Percentiles rank a stretch among this genome's conserved stretches.
Conservation (phyloP, 2,888 invertebrate species). For the Heliconius aoede region DNA sequence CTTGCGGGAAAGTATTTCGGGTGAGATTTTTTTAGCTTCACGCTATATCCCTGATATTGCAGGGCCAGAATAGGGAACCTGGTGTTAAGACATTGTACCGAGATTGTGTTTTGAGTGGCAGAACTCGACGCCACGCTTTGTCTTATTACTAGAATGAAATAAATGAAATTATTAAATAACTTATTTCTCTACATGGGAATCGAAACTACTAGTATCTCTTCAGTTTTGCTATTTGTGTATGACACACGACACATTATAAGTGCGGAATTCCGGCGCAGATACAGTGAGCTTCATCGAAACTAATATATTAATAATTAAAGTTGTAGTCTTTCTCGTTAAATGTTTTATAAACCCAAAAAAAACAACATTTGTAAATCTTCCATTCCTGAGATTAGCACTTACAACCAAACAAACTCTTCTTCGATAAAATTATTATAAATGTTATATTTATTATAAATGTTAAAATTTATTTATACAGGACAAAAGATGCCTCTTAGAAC, state of each 20-base stretch:
- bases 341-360: too few species aligned
- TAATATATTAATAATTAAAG: too few species aligned
- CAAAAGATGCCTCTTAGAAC: slow-evolving; percentile 57
- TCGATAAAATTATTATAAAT: neutral
- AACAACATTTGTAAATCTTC: too few species aligned
- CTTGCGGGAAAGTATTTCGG: slow-evolving; percentile 69
- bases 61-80: too few species aligned
- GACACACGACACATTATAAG: too few species aligned
- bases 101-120: neutral
- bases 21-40: slow-evolving; percentile 50
- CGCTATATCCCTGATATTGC: neutral
- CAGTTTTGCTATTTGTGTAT: too few species aligned
- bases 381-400: too few species aligned
- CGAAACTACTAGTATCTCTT: neutral
- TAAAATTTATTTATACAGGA: neutral
- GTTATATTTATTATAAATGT: neutral
- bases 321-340: too few species aligned
- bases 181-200: neutral
- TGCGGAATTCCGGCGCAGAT: too few species aligned
- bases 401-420: neutral
- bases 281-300: too few species aligned
- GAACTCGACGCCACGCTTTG: neutral
- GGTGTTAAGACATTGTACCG: too few species aligned
- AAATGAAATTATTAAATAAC: neutral
- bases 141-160: neutral